A percentile compares a stretch with the other conserved stretches of the same genome.
phyloP scores from a whole-genome alignment of 2,888 invertebrate genomes.

The Coleophora flavipennella region DNA sequence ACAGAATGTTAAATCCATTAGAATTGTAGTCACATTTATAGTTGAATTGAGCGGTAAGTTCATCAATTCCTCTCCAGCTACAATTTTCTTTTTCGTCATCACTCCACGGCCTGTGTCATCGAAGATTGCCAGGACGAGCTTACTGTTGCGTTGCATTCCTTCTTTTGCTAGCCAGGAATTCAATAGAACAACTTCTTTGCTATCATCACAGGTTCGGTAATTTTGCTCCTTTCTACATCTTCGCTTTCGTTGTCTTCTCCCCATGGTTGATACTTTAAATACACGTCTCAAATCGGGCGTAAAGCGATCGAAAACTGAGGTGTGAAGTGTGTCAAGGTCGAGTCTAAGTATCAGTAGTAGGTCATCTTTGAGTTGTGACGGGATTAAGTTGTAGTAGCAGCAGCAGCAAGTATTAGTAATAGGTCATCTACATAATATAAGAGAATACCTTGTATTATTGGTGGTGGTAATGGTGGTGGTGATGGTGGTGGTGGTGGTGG shows the following conservation, averaged over 20 bases:
- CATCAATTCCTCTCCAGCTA: slow-evolving; percentile 72
- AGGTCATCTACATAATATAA: too few species aligned
- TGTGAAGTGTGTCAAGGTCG: too few species aligned
- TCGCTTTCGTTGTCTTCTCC: slow-evolving; percentile 62
- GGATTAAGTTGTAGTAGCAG: too few species aligned
- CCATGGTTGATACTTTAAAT: too few species aligned
- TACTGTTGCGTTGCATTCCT: slow-evolving; percentile 71
- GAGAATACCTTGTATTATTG: too few species aligned
- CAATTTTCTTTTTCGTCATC: slow-evolving; percentile 71
- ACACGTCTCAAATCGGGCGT: too few species aligned
- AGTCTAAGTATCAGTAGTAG: too few species aligned
- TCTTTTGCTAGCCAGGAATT: slow-evolving; percentile 68
- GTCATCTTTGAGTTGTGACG: too few species aligned
- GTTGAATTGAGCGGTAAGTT: slow-evolving; percentile 73
- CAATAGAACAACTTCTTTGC: slow-evolving; percentile 53
- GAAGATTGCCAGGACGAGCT: slow-evolving; percentile 74
- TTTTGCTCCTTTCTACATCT: slow-evolving; percentile 36
- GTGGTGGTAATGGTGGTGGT: too few species aligned
- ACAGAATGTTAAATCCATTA: slow-evolving; percentile 70
- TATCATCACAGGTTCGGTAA: slow-evolving; percentile 43
- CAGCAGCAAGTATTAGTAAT: too few species aligned
- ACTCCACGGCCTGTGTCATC: slow-evolving; percentile 82
- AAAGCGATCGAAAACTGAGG: too few species aligned
- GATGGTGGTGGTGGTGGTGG: too few species aligned
- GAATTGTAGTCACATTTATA: slow-evolving; percentile 71